Evolutionary conservation across 2,113 vertebrate species (phyloP).

Genomic region (Ibidorhyncha struthersii): DNA sequence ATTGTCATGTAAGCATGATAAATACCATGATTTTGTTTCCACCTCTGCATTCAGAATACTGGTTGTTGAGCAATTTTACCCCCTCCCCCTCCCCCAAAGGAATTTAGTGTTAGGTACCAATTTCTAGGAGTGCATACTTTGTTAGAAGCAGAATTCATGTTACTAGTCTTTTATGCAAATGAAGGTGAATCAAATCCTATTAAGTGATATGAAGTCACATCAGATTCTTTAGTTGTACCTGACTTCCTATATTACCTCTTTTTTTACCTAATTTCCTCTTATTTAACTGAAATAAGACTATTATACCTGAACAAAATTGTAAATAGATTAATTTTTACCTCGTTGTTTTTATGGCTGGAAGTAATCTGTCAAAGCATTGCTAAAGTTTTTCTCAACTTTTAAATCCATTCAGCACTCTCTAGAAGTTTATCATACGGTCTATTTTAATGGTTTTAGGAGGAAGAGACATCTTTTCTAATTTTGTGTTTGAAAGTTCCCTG

Average conservation of each 20-base stretch:
- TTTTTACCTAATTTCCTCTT: background rate
- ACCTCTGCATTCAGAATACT: background rate
- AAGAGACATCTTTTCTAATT: background rate
- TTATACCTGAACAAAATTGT: background rate
- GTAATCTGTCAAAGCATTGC: background rate
- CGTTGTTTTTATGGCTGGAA: background rate
- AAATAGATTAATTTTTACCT: background rate
- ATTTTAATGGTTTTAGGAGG: background rate
- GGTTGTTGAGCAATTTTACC: background rate
- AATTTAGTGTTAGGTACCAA: background rate
- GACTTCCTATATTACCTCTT: background rate
- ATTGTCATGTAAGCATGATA: background rate
- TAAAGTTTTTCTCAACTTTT: background rate
- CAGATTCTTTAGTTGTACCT: background rate
- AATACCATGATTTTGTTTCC: background rate
- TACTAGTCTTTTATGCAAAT: background rate
- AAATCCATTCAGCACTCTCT: background rate
- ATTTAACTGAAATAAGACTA: background rate
- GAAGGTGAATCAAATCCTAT: background rate
- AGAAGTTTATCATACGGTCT: background rate
- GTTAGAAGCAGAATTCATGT: background rate
- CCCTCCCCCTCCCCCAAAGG: background rate
- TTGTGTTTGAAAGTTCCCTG: background rate
- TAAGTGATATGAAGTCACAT: background rate
- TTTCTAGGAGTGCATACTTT: background rate